Percentiles rank a stretch among this genome's conserved stretches.
Evolutionary conservation across 2,888 invertebrate genomes (phyloP).

Genomic region (Oasisia sp.): DNA sequence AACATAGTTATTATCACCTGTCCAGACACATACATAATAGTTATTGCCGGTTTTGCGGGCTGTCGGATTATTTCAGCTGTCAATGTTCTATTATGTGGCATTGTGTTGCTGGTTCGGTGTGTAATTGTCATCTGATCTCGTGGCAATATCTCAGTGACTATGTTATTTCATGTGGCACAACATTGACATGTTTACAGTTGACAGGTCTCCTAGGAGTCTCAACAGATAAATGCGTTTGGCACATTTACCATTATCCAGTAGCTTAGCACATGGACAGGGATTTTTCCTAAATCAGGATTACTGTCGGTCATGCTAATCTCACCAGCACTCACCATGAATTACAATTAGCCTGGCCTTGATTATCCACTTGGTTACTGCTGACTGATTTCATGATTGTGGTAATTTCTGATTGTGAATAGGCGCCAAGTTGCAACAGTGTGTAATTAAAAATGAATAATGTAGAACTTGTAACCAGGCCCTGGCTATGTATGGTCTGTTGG

Average conservation of each 20-base stretch:
- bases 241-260: not conserved
- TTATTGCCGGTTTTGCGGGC: not conserved
- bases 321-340: not conserved
- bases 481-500: not conserved
- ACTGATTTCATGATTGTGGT: not conserved
- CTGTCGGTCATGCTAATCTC: not conserved
- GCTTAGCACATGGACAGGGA: not conserved
- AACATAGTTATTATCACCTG: not conserved
- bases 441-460: slow-evolving; percentile 8
- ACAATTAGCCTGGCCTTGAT: not conserved
- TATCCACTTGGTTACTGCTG: not conserved
- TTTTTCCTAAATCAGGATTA: slow-evolving; percentile 4
- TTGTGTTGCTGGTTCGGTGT: not conserved
- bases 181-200: not conserved
- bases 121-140: not conserved
- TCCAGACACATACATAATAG: not conserved
- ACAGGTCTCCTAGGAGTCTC: not conserved
- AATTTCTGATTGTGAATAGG: not conserved
- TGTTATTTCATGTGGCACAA: not conserved
- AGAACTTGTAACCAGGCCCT: not conserved
- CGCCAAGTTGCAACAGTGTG: not conserved
- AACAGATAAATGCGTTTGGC: not conserved
- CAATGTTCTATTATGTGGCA: not conserved
- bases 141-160: not conserved
- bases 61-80: not conserved